Evolutionary conservation across 2,888 invertebrate genomes (phyloP), one percentile per base, ranked within the genome.

Genomic region (Spialia ferax): DNA sequence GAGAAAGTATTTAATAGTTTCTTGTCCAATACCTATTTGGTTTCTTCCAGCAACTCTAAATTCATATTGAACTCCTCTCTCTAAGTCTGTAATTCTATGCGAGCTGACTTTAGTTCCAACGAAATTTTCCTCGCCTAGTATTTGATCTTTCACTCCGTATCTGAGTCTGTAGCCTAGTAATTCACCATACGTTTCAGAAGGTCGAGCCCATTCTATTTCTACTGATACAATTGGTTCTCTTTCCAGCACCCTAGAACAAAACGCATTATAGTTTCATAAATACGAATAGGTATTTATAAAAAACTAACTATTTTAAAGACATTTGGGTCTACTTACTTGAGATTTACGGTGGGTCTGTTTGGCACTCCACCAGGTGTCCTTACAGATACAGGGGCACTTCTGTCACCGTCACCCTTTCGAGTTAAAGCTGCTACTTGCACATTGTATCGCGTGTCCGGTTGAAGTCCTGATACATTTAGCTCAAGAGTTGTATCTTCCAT

Each of bases 31-130:
- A 64, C 99, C 99, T 63, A 99, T 97, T 75, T 97, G 96, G 89
- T 99, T 99, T 86, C 97, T 97, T 6, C 99, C 99, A 11, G 99
- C 97, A n/a, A 99, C 96, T 72, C 99, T 95, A 86, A 99, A 99
- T 89, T 99, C 99, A 89, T 99, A 99, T 77, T 97, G 97, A 0
- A 98, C 97, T 0, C 99, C 99, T 73, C 97, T 95, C 88, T 99
- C 99, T 59, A 98, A 92, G 82, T 97, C 97, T 75, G 95, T 96
- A 70, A 98, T 96, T 77, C 95, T 96, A 80, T 96, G 96, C 5
- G 95, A 96, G 56, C 94, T 95, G 60, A 95, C 94, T 82, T 96
- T 96, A 1, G 96, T 95, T 72, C 96, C 96, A 70, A 95, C 94
- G 32, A 97, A 94, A 74, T 95, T 94, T 70, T 97, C 96, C 85